These are phyloP conservation scores for Cephalophus harveyi DNA, from an alignment of 2,113 vertebrate genomes.

Conservation along the genomic window DNA sequence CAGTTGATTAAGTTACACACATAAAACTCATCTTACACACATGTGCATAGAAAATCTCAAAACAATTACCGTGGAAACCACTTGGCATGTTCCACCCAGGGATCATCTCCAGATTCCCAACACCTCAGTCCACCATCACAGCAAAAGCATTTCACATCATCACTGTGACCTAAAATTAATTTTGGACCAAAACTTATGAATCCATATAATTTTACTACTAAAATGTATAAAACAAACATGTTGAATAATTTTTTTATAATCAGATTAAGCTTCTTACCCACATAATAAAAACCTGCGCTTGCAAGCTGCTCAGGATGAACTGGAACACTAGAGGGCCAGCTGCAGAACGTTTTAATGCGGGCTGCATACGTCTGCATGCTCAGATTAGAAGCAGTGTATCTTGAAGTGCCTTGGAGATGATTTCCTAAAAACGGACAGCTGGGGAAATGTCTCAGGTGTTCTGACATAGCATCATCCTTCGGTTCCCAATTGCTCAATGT, in stretches of 20 bases:
- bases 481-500: conserved; percentile 95
- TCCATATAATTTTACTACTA: not conserved
- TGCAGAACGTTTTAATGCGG: conserved; percentile 89
- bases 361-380: conserved; percentile 91
- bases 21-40: not conserved
- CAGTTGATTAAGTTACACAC: not conserved
- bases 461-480: conserved; percentile 89
- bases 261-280: conserved; percentile 81
- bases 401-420: conserved; percentile 70
- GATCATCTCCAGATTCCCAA: conserved; percentile 98
- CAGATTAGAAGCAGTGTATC: conserved; percentile 87
- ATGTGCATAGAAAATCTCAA: not conserved
- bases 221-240: not conserved
- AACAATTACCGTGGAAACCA: conserved; percentile 93
- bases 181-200: not conserved
- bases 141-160: conserved; percentile 98
- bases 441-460: conserved; percentile 94
- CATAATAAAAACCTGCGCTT: conserved; percentile 95
- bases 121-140: conserved; percentile 96
- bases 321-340: conserved; percentile 91
- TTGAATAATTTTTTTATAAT: not conserved
- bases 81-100: conserved; percentile 97
- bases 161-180: conserved; percentile 87
- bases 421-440: conserved; percentile 88
- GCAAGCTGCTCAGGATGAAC: conserved; percentile 92